Evolutionary conservation across 2,888 invertebrate species (phyloP).

Genomic region (Gasteruption jaculator): DNA sequence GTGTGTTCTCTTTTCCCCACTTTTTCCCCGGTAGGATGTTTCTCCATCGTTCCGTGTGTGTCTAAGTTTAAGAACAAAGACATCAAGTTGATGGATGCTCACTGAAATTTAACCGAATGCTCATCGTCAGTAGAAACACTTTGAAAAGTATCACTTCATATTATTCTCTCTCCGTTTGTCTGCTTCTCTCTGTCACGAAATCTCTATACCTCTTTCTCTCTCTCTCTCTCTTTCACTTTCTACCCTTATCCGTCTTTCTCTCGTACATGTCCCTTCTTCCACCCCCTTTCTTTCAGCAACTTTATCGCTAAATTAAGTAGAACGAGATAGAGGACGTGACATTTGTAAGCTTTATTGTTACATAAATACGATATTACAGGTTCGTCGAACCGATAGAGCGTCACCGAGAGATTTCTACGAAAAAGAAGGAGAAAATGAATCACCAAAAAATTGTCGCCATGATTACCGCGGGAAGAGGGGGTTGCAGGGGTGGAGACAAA

Average conservation of each 20-base stretch:
- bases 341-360: too few species aligned
- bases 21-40: conserved; percentile 33
- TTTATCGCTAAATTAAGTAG: conserved; percentile 15
- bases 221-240: conserved; percentile 16
- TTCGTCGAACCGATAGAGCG: too few species aligned
- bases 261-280: too few species aligned
- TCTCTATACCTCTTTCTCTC: conserved; percentile 20
- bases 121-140: conserved; percentile 37
- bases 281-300: conserved; percentile 15
- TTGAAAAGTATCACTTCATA: conserved; percentile 26
- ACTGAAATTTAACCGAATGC: conserved; percentile 28
- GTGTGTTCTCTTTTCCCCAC: conserved; percentile 27
- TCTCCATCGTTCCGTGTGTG: conserved; percentile 27
- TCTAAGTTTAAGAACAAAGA: conserved; percentile 48
- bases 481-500: too few species aligned
- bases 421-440: too few species aligned
- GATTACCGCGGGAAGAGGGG: too few species aligned
- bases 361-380: too few species aligned
- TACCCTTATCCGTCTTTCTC: too few species aligned
- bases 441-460: too few species aligned
- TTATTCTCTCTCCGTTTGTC: conserved; percentile 22
- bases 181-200: conserved; percentile 21
- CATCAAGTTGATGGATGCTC: conserved; percentile 47
- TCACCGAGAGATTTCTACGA: too few species aligned
- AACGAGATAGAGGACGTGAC: background rate